Percentiles rank a stretch among this genome's conserved stretches.
phyloP scores from a whole-genome alignment of 1,140 invertebrate genomes.

The Caenorhabditis briggsae region DNA sequence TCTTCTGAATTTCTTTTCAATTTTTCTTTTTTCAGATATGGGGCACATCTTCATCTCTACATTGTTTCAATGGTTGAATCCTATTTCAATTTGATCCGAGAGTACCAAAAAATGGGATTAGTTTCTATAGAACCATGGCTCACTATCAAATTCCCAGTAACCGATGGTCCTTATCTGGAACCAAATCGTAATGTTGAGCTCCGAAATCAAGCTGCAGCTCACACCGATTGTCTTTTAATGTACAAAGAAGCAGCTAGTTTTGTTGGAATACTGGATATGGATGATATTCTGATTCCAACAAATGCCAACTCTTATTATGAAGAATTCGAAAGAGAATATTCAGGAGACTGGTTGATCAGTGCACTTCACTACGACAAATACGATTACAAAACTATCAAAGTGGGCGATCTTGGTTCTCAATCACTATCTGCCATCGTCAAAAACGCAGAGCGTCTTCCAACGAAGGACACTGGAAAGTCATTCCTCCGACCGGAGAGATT shows the following conservation, averaged over 20 bases:
- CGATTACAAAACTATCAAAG: constrained; percentile 28
- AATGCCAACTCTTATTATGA: constrained; percentile 42
- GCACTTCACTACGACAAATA: constrained; percentile 35
- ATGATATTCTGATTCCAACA: constrained; percentile 26
- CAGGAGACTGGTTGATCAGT: constrained; percentile 4
- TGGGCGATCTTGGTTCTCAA: neutral
- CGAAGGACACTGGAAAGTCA: constrained; percentile 18
- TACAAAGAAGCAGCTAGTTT: constrained; percentile 52
- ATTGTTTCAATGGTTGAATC: constrained; percentile 53
- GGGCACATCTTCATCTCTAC: constrained; percentile 48
- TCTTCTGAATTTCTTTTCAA: neutral
- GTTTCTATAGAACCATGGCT: constrained; percentile 53
- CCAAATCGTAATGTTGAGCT: constrained; percentile 60
- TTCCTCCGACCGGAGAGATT: constrained; percentile 26
- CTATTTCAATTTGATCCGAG: constrained; percentile 38
- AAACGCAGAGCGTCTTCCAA: neutral
- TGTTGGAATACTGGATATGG: constrained; percentile 39
- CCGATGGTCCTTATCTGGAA: constrained; percentile 18
- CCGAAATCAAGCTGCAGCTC: constrained; percentile 58
- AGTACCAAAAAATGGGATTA: constrained; percentile 50
- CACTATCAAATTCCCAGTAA: constrained; percentile 10
- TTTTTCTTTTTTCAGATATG: constrained; percentile 48
- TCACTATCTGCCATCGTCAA: neutral
- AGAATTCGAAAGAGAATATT: constrained; percentile 40
- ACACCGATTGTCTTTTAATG: constrained; percentile 58